These are phyloP conservation scores for Cetonia aurata DNA, from an alignment of 2,888 invertebrate genomes.

Conservation along the genomic window DNA sequence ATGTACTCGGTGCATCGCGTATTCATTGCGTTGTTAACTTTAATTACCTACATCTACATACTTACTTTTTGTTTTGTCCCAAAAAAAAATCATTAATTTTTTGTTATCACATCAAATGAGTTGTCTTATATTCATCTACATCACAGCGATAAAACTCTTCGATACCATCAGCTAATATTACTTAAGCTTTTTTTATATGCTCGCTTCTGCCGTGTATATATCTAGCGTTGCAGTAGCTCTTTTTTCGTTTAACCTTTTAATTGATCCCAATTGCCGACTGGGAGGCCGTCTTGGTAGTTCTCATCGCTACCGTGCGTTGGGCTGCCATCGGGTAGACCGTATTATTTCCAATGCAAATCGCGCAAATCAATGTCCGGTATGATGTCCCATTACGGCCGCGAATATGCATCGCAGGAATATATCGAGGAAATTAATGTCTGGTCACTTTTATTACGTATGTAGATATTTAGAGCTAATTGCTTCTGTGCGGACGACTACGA, in stretches of 20 bases:
- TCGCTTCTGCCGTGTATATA: no score
- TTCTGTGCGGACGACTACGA: no score
- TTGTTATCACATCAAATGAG: no score
- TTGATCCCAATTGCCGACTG: slow-evolving; percentile 61
- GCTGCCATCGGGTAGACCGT: not conserved
- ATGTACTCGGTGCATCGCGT: slow-evolving; percentile 53
- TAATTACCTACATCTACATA: not conserved
- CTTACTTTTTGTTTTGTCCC: no score
- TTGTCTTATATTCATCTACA: no score
- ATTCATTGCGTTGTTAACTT: slow-evolving; percentile 26
- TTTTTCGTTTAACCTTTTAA: slow-evolving; percentile 63
- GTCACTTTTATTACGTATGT: no score
- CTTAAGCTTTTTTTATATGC: no score
- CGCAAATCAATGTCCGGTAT: no score
- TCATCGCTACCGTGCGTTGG: not conserved
- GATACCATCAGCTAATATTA: slow-evolving; percentile 8
- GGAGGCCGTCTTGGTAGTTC: slow-evolving; percentile 12
- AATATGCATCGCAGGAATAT: no score
- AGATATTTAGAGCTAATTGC: no score
- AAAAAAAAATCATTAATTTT: slow-evolving; percentile 5
- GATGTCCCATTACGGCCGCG: slow-evolving; percentile 4
- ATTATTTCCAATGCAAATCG: slow-evolving; percentile 31
- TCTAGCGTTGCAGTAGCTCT: not conserved
- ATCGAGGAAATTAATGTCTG: no score
- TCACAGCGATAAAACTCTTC: not conserved